Evolutionary conservation across 92 coral and sea anemone species (phyloP), one percentile per base, ranked within the genome.

Genomic region (Heliopora coerulea): DNA sequence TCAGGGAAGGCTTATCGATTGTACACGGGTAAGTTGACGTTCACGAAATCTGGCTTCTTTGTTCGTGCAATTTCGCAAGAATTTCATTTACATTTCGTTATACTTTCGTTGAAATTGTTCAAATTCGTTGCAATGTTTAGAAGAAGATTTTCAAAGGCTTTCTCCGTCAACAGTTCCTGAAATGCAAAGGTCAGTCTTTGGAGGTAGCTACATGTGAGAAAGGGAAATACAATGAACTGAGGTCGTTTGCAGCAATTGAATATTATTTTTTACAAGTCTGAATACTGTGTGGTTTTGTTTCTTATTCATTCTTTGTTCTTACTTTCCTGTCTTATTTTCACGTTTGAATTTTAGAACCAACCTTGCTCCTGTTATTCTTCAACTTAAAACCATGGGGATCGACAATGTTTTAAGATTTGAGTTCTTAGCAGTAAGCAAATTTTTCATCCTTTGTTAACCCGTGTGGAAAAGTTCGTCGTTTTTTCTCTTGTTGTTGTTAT

Each of bases 351-450:
- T 21, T 61, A 89, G 96, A 79, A 89, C 89, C 42, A 86, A 95
- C 73, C 82, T 90, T 49, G 89, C 96, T 0, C 88, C 95, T 26
- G 99, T 95, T 39, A 78, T 95, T 29, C 87, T 95, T 27, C 99
- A 95, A 61, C 87, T 95, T 4, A 95, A 95, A 58, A 85, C 96
- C 61, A 85, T 95, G 95, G 99, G 99, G 19, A 95, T 95, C 34
- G 96, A 95, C 68, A 95, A 95, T 50, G 86, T 95, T 35, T 87
- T 95, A 52, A 85, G 91, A 32, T 95, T 95, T 78, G 90, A 90
- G 59, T 95, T 95, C 72, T 87, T 93, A 1, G 90, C 99, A 46
- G 96, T 89, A 86, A 80, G 96, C 70, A 15, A 12, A 5, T 37
- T 37, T 37, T 12, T 37, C 42, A 12, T 5, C n/a, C n/a, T n/a